phyloP scores from a whole-genome alignment of 2,888 invertebrate species.

The Drosophila hamatofila region DNA sequence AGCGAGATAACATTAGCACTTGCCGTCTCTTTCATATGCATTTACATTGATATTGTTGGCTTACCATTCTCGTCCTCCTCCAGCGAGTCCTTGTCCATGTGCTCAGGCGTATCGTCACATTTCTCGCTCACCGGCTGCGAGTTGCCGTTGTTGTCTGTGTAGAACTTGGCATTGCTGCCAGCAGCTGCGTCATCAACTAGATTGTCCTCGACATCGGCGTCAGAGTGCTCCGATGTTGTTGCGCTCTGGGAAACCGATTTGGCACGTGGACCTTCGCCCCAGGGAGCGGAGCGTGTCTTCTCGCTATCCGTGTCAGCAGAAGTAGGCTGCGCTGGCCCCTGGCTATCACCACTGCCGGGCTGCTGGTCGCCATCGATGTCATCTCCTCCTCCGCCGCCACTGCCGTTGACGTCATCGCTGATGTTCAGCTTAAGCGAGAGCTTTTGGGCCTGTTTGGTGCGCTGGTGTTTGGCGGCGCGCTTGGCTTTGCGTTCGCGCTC shows the following conservation, averaged over 20 bases:
- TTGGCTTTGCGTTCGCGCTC: slow-evolving; percentile 86
- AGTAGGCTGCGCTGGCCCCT: slow-evolving; percentile 22
- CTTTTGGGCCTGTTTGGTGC: slow-evolving; percentile 67
- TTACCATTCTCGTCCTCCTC: slow-evolving; percentile 86
- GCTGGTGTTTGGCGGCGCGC: slow-evolving; percentile 80
- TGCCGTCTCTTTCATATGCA: slow-evolving; percentile 14
- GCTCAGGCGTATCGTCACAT: slow-evolving; percentile 87
- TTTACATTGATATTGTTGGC: neutral
- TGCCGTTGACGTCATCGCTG: slow-evolving; percentile 28
- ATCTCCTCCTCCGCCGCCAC: slow-evolving; percentile 14
- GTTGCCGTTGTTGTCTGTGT: slow-evolving; percentile 84
- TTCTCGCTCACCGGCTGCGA: slow-evolving; percentile 85
- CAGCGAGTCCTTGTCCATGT: slow-evolving; percentile 87
- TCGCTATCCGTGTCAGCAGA: slow-evolving; percentile 20
- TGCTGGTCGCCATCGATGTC: slow-evolving; percentile 17
- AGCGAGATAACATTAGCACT: slow-evolving; percentile 1
- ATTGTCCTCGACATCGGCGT: slow-evolving; percentile 93
- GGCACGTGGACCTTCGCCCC: slow-evolving; percentile 44
- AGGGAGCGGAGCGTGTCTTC: slow-evolving; percentile 30
- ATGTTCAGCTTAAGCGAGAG: slow-evolving; percentile 47
- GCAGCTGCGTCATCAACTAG: slow-evolving; percentile 86
- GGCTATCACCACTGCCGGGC: slow-evolving; percentile 30
- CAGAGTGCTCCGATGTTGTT: slow-evolving; percentile 89
- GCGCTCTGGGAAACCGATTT: slow-evolving; percentile 55
- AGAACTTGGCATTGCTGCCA: slow-evolving; percentile 54